A percentile compares a stretch with the other conserved stretches of the same genome.
These are phyloP conservation scores for Tenrec ecaudatus DNA, from an alignment of 2,113 vertebrate species.

Conservation along the genomic window DNA sequence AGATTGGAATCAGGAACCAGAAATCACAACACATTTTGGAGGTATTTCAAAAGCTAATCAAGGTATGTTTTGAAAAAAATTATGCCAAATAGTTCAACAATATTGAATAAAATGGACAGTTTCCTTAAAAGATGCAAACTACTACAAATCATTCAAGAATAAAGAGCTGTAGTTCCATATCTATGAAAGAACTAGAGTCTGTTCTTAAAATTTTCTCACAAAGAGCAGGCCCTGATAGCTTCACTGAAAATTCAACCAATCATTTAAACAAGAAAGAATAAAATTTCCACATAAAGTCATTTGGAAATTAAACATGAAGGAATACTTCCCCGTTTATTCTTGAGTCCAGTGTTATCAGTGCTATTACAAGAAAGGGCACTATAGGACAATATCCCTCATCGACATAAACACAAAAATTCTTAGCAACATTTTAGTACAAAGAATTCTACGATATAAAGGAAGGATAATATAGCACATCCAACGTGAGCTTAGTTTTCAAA, in stretches of 20 bases:
- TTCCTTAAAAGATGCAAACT: background rate
- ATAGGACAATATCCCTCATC: no score
- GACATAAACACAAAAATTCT: no score
- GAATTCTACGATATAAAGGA: no score
- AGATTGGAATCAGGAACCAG: background rate
- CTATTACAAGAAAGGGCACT: no score
- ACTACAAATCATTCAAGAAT: background rate
- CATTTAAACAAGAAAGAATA: background rate
- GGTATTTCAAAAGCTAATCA: background rate
- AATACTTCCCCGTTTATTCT: no score
- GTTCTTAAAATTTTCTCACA: background rate
- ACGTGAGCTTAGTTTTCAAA: no score
- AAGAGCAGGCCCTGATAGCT: background rate
- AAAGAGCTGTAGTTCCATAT: background rate
- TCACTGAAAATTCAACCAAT: background rate
- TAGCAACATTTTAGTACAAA: no score
- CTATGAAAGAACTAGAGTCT: slow-evolving; percentile 5
- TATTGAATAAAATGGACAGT: background rate
- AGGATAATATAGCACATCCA: no score
- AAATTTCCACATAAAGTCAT: no score
- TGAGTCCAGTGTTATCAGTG: no score
- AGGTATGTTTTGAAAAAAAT: background rate
- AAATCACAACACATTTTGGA: background rate
- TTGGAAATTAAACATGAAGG: no score
- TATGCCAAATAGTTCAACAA: slow-evolving; percentile 15